phyloP scores from a whole-genome alignment of 2,888 invertebrate genomes.

The Drosophila quinaria region DNA sequence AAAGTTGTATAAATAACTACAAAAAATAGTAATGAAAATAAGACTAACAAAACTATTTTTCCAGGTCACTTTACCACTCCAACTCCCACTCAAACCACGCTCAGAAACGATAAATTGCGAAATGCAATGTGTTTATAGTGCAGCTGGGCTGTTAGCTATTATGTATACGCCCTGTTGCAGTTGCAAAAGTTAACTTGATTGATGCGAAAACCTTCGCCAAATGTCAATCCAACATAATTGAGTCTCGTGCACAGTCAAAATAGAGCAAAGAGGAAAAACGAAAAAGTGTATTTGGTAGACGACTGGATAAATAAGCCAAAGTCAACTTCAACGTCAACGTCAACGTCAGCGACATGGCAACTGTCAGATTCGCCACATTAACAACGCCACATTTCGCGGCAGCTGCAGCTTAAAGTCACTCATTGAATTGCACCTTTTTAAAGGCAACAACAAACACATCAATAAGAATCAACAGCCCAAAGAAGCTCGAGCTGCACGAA shows the following conservation, averaged over 20 bases:
- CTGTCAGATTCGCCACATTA: constrained; percentile 61
- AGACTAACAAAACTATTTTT: constrained; percentile 50
- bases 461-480: constrained; percentile 37
- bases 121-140: constrained; percentile 54
- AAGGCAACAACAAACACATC: constrained; percentile 44
- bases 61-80: constrained; percentile 35
- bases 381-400: constrained; percentile 52
- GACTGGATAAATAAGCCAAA: constrained; percentile 44
- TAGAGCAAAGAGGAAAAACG: not conserved
- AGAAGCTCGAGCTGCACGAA: constrained; percentile 9
- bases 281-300: constrained; percentile 1
- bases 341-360: constrained; percentile 55
- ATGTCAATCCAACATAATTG: constrained; percentile 83
- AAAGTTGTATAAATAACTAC: constrained; percentile 35
- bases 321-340: constrained; percentile 52
- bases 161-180: constrained; percentile 64
- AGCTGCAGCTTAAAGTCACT: constrained; percentile 69
- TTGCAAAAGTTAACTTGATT: constrained; percentile 75
- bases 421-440: constrained; percentile 41
- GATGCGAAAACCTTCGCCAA: constrained; percentile 80
- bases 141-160: constrained; percentile 58
- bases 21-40: constrained; percentile 30
- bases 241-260: constrained; percentile 64
- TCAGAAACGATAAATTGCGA: constrained; percentile 55
- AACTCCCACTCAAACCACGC: not conserved